phyloP scores from a whole-genome alignment of 2,888 invertebrate species.

The Tolmerus cingulatus region DNA sequence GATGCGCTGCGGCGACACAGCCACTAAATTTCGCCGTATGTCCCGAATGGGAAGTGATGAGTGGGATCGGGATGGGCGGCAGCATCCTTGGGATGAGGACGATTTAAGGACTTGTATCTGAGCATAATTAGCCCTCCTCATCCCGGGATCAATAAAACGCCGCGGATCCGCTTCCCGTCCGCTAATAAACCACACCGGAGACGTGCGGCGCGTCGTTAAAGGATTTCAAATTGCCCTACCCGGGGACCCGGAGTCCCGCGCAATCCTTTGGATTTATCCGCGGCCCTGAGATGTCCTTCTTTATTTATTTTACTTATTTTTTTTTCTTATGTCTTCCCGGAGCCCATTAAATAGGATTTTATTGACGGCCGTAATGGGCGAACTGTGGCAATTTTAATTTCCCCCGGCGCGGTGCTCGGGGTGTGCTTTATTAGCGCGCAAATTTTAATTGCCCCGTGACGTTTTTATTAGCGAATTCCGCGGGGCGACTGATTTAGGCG shows the following conservation, averaged over 20 bases:
- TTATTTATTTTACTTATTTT: background rate
- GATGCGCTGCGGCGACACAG: background rate
- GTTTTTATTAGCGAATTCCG: background rate
- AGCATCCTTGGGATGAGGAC: background rate
- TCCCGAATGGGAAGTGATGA: slow-evolving; percentile 18
- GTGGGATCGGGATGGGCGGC: background rate
- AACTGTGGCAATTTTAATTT: slow-evolving; percentile 25
- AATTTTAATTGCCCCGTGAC: slow-evolving; percentile 2
- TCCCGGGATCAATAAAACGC: slow-evolving; percentile 17
- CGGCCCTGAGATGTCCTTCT: background rate
- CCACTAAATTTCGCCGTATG: slow-evolving; percentile 24
- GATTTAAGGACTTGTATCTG: slow-evolving; percentile 14
- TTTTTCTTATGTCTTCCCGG: background rate
- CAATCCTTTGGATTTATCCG: slow-evolving; percentile 7
- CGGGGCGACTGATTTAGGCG: background rate
- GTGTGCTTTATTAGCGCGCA: slow-evolving; percentile 24
- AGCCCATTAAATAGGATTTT: background rate
- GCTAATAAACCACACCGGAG: slow-evolving; percentile 34
- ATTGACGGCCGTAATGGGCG: slow-evolving; percentile 10
- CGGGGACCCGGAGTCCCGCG: background rate
- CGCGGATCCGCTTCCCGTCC: background rate
- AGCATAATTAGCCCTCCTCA: slow-evolving; percentile 19
- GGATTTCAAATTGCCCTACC: slow-evolving; percentile 17
- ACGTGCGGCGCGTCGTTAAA: slow-evolving; percentile 21
- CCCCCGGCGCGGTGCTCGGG: background rate